Conservation (phyloP, 2,113 vertebrate species). For the Leucosticte australis region DNA sequence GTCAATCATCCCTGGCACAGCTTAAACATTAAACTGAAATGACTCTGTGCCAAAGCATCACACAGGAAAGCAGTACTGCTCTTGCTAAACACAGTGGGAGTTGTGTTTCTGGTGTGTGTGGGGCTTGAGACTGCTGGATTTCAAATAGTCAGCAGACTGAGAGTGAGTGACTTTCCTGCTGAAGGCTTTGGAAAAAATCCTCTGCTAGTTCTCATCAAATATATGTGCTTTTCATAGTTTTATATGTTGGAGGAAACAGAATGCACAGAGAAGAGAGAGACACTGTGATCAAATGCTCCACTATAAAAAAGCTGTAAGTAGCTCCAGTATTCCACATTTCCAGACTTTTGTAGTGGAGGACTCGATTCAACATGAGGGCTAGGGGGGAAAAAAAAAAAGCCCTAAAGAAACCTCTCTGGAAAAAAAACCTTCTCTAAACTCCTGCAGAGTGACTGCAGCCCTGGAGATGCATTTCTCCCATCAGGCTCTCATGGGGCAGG, state of each 20-base stretch:
- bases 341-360: not conserved
- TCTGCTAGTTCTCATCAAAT: not conserved
- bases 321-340: not conserved
- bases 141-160: not conserved
- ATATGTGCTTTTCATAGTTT: not conserved
- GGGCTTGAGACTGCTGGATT: not conserved
- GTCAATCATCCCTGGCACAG: not conserved
- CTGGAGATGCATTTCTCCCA: not conserved
- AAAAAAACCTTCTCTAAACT: not conserved
- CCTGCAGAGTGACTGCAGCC: not conserved
- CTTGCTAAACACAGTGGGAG: not conserved
- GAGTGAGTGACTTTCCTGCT: not conserved
- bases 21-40: not conserved
- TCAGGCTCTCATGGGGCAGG: not conserved
- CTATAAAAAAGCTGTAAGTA: not conserved
- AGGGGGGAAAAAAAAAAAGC: accelerated
- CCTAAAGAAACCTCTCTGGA: not conserved
- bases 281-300: not conserved
- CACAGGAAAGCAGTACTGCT: not conserved
- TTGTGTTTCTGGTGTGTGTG: not conserved
- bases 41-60: not conserved
- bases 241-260: not conserved
- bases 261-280: not conserved
- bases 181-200: not conserved
- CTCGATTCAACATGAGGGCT: not conserved